These are phyloP conservation scores for Thereva unica DNA, from an alignment of 2,888 invertebrate genomes.

Conservation along the genomic window DNA sequence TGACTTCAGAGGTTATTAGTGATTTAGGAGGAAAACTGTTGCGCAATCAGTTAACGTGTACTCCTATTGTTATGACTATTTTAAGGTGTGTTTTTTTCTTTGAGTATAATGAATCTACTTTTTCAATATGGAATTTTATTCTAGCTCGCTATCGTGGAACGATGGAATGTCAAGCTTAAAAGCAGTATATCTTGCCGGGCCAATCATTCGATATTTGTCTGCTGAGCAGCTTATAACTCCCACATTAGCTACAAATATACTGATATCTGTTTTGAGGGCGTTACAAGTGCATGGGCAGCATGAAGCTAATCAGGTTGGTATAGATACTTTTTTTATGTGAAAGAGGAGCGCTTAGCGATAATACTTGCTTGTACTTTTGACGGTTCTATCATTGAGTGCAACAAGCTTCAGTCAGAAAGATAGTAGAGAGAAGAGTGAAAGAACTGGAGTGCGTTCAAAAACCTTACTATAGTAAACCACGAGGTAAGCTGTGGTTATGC, in stretches of 20 bases:
- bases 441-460: too few species aligned
- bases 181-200: conserved; percentile 75
- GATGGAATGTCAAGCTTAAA: conserved; percentile 83
- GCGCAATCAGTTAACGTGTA: conserved; percentile 67
- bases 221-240: conserved; percentile 66
- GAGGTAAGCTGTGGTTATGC: too few species aligned
- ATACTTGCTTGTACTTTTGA: background rate
- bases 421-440: too few species aligned
- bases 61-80: conserved; percentile 67
- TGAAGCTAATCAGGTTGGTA: conserved; percentile 77
- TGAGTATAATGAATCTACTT: background rate
- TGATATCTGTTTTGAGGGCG: conserved; percentile 77
- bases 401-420: too few species aligned
- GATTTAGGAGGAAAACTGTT: conserved; percentile 79
- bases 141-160: conserved; percentile 78
- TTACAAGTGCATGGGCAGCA: conserved; percentile 88
- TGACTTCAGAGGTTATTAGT: conserved; percentile 75
- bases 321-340: background rate
- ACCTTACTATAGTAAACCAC: too few species aligned
- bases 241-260: conserved; percentile 72
- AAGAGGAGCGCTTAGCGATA: background rate
- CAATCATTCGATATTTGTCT: conserved; percentile 70
- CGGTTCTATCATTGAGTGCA: background rate
- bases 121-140: conserved; percentile 14
- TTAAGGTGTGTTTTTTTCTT: conserved; percentile 57